A percentile compares a stretch with the other conserved stretches of the same genome.
Evolutionary conservation across 2,888 invertebrate species (phyloP).

Genomic region (Andrena hattorfiana): DNA sequence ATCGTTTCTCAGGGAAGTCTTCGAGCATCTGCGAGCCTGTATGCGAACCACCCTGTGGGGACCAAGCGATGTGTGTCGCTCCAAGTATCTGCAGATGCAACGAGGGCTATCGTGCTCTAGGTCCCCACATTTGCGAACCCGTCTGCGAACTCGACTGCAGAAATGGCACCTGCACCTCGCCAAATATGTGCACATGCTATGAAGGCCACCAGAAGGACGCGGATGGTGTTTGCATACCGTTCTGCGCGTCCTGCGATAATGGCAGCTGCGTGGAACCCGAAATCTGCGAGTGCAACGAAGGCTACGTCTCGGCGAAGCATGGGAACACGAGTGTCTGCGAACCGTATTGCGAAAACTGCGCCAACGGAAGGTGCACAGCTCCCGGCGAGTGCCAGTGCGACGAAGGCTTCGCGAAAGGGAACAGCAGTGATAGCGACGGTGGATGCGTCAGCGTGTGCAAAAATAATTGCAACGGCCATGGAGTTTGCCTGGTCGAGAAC

Average conservation of each 20-base stretch:
- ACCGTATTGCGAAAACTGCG: slow-evolving; percentile 78
- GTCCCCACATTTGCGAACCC: slow-evolving; percentile 22
- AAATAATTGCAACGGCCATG: slow-evolving; percentile 66
- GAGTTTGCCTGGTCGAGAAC: slow-evolving; percentile 73
- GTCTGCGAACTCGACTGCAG: slow-evolving; percentile 70
- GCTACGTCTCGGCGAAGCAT: slow-evolving; percentile 1
- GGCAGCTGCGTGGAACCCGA: slow-evolving; percentile 61
- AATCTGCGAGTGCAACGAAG: slow-evolving; percentile 55
- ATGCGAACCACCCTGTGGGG: slow-evolving; percentile 78
- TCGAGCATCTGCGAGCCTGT: slow-evolving; percentile 41
- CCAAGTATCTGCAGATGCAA: slow-evolving; percentile 79
- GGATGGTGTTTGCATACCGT: slow-evolving; percentile 69
- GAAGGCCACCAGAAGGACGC: slow-evolving; percentile 48
- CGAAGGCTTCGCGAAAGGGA: slow-evolving; percentile 81
- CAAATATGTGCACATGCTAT: slow-evolving; percentile 52
- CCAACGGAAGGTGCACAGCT: slow-evolving; percentile 85
- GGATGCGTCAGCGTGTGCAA: slow-evolving; percentile 80
- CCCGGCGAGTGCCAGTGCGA: slow-evolving; percentile 83
- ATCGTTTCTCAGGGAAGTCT: slow-evolving; percentile 80
- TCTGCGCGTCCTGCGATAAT: slow-evolving; percentile 77
- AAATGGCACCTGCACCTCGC: slow-evolving; percentile 79
- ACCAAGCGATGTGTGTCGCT: slow-evolving; percentile 82
- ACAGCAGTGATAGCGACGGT: slow-evolving; percentile 25
- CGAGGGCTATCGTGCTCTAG: slow-evolving; percentile 63
- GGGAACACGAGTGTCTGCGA: slow-evolving; percentile 40